These are phyloP conservation scores for Epinotia bilunana DNA, from an alignment of 2,888 invertebrate genomes.

Conservation along the genomic window DNA sequence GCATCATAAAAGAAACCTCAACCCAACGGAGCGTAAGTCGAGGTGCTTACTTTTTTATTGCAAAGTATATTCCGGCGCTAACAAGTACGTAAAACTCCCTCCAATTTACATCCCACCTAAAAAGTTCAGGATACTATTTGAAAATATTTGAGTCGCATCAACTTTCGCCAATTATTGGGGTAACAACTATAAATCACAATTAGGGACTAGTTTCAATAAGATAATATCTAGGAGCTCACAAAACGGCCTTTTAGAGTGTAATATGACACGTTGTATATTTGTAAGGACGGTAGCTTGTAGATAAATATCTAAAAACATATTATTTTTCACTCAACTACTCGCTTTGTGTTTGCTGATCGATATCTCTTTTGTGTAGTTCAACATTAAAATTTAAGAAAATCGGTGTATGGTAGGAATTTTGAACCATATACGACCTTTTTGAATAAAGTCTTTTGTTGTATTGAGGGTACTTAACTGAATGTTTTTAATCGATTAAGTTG, in stretches of 20 bases:
- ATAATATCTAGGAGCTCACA: conserved; percentile 33
- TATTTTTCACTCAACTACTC: conserved; percentile 50
- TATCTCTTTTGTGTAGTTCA: conserved; percentile 43
- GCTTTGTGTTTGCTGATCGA: conserved; percentile 36
- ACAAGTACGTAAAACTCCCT: conserved; percentile 11
- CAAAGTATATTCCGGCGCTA: not conserved
- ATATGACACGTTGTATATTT: conserved; percentile 44
- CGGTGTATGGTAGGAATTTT: not conserved
- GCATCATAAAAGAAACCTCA: not conserved
- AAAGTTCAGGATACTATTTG: conserved; percentile 27
- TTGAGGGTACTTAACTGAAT: conserved; percentile 18
- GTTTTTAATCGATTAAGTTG: conserved; percentile 36
- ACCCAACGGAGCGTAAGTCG: not conserved
- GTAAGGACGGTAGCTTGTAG: conserved; percentile 45
- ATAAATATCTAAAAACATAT: conserved; percentile 49
- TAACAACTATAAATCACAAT: conserved; percentile 43
- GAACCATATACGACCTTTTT: conserved; percentile 14
- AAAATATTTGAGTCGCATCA: conserved; percentile 36
- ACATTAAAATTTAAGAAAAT: conserved; percentile 3
- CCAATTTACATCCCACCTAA: conserved; percentile 23
- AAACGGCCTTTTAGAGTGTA: conserved; percentile 41
- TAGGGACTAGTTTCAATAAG: conserved; percentile 38
- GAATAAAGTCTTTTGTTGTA: conserved; percentile 8
- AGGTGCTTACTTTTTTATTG: conserved; percentile 11
- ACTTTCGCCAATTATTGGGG: conserved; percentile 41